A percentile compares a stretch with the other conserved stretches of the same genome.
phyloP scores from a whole-genome alignment of 2,113 vertebrate genomes.

The Peromyscus polionotus region DNA sequence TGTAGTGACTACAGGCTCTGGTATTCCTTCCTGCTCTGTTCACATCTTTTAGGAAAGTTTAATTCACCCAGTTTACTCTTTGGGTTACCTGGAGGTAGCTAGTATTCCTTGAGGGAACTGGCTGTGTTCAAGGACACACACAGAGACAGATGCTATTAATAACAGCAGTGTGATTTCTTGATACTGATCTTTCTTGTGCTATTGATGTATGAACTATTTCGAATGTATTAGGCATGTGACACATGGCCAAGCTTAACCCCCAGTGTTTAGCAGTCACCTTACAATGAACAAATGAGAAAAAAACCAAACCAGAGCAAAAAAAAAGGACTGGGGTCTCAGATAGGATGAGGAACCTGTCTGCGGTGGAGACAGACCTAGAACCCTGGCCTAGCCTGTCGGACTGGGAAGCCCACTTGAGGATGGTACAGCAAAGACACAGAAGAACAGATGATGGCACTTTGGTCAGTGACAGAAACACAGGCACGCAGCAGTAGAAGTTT shows the following conservation, averaged over 20 bases:
- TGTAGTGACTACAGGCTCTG: neutral
- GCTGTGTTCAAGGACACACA: neutral
- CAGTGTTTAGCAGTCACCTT: neutral
- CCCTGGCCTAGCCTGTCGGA: neutral
- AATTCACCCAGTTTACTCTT: neutral
- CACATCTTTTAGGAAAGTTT: slow-evolving; percentile 38
- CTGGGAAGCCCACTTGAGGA: neutral
- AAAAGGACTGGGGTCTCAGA: neutral
- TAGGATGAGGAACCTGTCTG: neutral
- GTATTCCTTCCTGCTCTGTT: slow-evolving; percentile 16
- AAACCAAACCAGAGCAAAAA: neutral
- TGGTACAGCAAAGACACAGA: neutral
- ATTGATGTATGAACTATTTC: neutral
- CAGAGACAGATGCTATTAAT: neutral
- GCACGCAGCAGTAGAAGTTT: neutral
- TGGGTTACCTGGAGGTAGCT: slow-evolving; percentile 34
- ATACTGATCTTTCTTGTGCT: neutral
- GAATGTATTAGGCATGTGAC: neutral
- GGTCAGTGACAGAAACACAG: neutral
- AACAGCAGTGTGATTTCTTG: neutral
- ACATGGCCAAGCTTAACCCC: neutral
- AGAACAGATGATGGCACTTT: neutral
- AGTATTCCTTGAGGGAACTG: neutral
- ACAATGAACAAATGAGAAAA: neutral
- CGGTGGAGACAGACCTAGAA: neutral